Percentiles rank a stretch among this genome's conserved stretches.
Evolutionary conservation across 2,113 vertebrate species (phyloP).

Genomic region (Calypte anna): DNA sequence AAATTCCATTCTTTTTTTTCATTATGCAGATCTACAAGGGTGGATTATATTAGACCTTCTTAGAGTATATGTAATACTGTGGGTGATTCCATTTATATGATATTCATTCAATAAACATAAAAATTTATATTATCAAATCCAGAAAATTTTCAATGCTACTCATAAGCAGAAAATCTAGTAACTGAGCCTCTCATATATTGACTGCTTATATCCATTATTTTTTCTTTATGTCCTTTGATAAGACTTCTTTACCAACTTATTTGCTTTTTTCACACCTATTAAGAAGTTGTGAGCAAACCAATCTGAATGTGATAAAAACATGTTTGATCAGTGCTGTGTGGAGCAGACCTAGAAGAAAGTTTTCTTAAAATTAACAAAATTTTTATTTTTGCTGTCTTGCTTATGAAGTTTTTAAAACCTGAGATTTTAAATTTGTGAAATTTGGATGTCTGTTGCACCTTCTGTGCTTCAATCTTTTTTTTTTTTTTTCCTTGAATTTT

Average conservation of each 20-base stretch:
- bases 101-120: not conserved
- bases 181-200: not conserved
- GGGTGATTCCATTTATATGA: not conserved
- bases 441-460: not conserved
- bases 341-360: not conserved
- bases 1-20: not conserved
- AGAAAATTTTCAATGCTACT: not conserved
- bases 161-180: not conserved
- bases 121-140: not conserved
- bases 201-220: not conserved
- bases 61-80: not conserved
- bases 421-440: not conserved
- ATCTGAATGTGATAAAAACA: not conserved
- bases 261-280: conserved; percentile 13
- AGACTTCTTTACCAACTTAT: not conserved
- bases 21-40: not conserved
- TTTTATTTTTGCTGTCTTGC: not conserved
- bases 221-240: not conserved
- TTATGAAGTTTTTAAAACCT: not conserved
- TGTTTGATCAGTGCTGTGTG: not conserved
- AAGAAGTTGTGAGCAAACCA: not conserved
- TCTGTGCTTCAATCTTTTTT: not conserved
- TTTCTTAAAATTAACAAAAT: not conserved
- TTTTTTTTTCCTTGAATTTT: not conserved
- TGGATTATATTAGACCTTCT: not conserved